Evolutionary conservation across 2,888 invertebrate species (phyloP), one percentile per base, ranked within the genome.

Genomic region (Melanostoma mellinum): DNA sequence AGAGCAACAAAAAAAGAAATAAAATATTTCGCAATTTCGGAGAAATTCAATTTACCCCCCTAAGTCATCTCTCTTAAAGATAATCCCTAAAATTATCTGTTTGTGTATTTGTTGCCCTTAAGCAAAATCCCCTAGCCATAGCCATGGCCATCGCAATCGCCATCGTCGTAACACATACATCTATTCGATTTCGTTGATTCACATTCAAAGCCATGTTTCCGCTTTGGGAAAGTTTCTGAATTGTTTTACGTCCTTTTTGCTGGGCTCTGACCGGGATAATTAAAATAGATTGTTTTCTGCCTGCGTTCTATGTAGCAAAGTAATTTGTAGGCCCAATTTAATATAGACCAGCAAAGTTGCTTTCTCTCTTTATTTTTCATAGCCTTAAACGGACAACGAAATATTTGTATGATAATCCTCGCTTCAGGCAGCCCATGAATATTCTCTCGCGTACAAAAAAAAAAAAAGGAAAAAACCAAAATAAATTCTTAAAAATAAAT

Each of bases 1-100:
- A 10, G 6, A 30, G 30, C 35, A 46, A 30, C 35, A 10, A 33
- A 40, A 36, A 52, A 35, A 30, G 40, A 38, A n/a, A n/a, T n/a
- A n/a, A n/a, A 65, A 65, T 9, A 8, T 33, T 33, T 33, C 10
- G 35, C 36, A 6, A 48, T 48, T 69, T 33, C 4, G 20, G 56
- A 10, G 63, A 71, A 63, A 69, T 77, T 65, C 63, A 63, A 71
- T 76, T 76, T 63, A 33, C 55, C 35, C 55, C 36, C 55, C 35
- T n/a, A 55, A 55, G 55, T 36, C 55, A 5, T 36, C 35, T 9
- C 32, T 36, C 30, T 46, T 35, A 10, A 52, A 8, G 35, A 5
- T 46, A 2, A 48, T 55, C 44, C 20, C 9, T 68, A 35, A 33
- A 73, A 48, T 48, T 50, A 5, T 38, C 4, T 56, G 50, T 55